phyloP scores from a whole-genome alignment of 2,113 vertebrate genomes.

The Nipponia nippon region DNA sequence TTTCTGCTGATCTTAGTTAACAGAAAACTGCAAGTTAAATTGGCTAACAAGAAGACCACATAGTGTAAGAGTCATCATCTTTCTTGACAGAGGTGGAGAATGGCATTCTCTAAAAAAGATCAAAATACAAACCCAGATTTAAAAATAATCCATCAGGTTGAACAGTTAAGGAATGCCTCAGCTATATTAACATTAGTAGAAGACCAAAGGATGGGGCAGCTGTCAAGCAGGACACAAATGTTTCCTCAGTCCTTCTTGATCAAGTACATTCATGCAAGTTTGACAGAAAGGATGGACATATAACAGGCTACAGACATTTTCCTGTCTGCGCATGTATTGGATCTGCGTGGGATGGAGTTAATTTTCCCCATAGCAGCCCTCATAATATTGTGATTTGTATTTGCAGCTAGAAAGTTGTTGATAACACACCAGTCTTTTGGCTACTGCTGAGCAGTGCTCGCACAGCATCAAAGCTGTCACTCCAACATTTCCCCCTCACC shows the following conservation, averaged over 20 bases:
- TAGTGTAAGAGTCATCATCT: not conserved
- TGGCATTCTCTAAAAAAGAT: not conserved
- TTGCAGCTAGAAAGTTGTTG: not conserved
- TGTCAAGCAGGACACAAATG: not conserved
- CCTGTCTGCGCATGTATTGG: not conserved
- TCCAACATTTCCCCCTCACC: no score
- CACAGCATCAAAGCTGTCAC: not conserved
- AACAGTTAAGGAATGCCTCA: not conserved
- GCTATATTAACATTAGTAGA: not conserved
- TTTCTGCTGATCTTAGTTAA: not conserved
- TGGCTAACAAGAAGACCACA: not conserved
- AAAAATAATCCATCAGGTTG: not conserved
- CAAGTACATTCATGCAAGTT: not conserved
- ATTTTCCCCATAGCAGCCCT: not conserved
- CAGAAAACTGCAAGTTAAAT: not conserved
- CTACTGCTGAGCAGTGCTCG: fast-evolving
- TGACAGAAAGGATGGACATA: not conserved
- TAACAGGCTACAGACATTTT: not conserved
- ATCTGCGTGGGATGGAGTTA: not conserved
- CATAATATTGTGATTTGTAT: not conserved
- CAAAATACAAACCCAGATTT: not conserved
- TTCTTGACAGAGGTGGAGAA: not conserved
- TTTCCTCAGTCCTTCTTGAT: not conserved
- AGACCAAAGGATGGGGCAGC: not conserved
- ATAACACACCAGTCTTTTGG: not conserved